Evolutionary conservation across 2,113 vertebrate genomes (phyloP).

Genomic region (Barnardius zonarius): DNA sequence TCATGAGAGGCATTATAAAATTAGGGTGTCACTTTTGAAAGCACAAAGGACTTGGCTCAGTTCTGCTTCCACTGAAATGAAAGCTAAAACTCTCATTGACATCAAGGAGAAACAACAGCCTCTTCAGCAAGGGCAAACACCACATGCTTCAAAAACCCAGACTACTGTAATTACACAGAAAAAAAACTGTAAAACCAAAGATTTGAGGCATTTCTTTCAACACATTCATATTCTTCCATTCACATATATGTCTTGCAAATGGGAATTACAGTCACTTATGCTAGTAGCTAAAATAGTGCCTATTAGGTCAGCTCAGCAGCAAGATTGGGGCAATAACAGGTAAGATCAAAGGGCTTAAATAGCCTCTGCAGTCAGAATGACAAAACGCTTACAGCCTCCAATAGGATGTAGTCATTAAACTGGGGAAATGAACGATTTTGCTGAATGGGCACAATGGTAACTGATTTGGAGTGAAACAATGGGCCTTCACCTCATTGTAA

Average conservation of each 20-base stretch:
- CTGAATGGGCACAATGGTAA: constrained; percentile 72
- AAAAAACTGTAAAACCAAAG: neutral
- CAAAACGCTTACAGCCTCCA: constrained; percentile 74
- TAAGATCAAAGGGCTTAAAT: constrained; percentile 75
- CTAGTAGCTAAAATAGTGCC: neutral
- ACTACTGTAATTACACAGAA: neutral
- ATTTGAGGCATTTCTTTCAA: neutral
- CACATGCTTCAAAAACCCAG: neutral
- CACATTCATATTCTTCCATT: neutral
- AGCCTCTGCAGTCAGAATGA: constrained; percentile 68
- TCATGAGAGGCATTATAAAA: neutral
- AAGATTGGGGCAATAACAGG: constrained; percentile 59
- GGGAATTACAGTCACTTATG: neutral
- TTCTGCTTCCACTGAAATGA: neutral
- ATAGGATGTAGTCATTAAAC: constrained; percentile 76
- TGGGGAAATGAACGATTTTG: constrained; percentile 77
- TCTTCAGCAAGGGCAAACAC: rapidly evolving
- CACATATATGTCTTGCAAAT: neutral
- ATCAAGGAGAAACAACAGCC: neutral
- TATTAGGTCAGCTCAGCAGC: constrained; percentile 7
- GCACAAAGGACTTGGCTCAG: neutral
- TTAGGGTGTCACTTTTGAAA: neutral
- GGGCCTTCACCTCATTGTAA: constrained; percentile 67
- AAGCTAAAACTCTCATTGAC: neutral
- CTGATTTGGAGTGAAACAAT: constrained; percentile 70